Evolutionary conservation across 30 jellyfish, hydroid and myxozoan species (phyloP), one percentile per base, ranked within the genome.

Genomic region (Cassiopea andromeda): DNA sequence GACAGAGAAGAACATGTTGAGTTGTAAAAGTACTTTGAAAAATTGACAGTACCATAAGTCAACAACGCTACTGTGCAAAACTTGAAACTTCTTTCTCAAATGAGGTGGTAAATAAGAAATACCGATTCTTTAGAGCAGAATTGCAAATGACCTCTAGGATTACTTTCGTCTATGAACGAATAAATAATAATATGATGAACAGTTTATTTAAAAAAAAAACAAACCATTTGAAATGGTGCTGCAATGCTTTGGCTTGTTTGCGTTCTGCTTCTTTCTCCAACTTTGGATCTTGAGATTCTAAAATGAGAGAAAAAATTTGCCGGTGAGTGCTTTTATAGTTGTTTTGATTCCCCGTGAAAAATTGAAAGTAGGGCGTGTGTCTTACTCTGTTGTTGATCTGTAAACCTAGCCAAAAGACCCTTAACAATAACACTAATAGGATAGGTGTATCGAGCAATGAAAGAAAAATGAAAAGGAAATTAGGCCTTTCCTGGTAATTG

Each of bases 401-500:
- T 59, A 1, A 46, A 49, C 49, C 27, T 48, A 47, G 86, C 86
- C 59, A 81, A 69, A 13, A 64, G 80, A 72, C 57, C 46, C 13
- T 8, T 75, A 64, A 67, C 82, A 81, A 81, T 60, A 16, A 47
- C 17, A 44, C 68, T 38, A 68, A 81, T 81, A 45, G 83, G 90
- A 48, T 61, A 44, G 46, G 82, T 64, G 64, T 81, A 82, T 81
- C 67, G 64, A 50, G 14, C 15, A 66, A 10, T 8, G 48, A 81
- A 81, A 81, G 69, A 66, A 66, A 45, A 46, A 49, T 54, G 66
- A 18, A 15, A 49, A 80, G 92, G 87, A 85, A 85, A 85, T 85
- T 85, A 73, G 77, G 80, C 70, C 85, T 60, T 73, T 85, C 92
- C 92, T 72, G 92, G 18, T 73, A 49, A 60, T 85, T 85, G 92